Evolutionary conservation across 2,888 invertebrate species (phyloP), one percentile per base, ranked within the genome.

Genomic region (Drosophila kokeensis): DNA sequence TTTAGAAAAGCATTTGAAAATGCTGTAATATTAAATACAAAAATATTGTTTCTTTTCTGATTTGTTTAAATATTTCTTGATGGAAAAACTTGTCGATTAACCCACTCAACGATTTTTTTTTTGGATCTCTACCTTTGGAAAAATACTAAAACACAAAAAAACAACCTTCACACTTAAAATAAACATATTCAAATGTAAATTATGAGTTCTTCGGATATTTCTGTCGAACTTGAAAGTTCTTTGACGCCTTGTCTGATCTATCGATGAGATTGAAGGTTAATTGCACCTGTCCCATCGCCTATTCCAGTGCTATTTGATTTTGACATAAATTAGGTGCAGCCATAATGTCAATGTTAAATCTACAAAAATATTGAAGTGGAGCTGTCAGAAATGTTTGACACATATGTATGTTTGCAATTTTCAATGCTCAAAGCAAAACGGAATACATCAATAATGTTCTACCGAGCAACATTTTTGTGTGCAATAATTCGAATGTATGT

Each of bases 211-310:
- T 85, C 76, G 74, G 60, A 72, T 66, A 24, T 69, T 50, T 73
- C 54, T 68, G 55, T 53, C 75, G 82, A 89, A 73, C 84, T 87
- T 89, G 79, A 79, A 72, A 78, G 62, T 75, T 79, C 73, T 77
- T 79, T 74, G 84, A 76, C 79, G 66, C 59, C 58, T 45, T n/a
- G 21, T 15, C 27, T 11, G 27, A 11, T 42, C 29, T 42, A 29
- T 55, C 7, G n/a, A n/a, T 66, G 38, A 42, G 32, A 24, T 36
- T 59, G 71, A 88, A 86, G 85, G 85, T 74, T 78, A 90, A 83
- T 88, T 82, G 83, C 73, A 90, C 88, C 85, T 90, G 88, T 69
- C 66, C 54, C 49, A 60, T 30, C 45, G 55, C 42, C 64, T 32
- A 68, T 59, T 73, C 68, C 80, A 87, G 74, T 82, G 83, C 53